A percentile compares a stretch with the other conserved stretches of the same genome.
Conservation (phyloP, 2,113 vertebrate genomes). For the Corythaeola cristata region DNA sequence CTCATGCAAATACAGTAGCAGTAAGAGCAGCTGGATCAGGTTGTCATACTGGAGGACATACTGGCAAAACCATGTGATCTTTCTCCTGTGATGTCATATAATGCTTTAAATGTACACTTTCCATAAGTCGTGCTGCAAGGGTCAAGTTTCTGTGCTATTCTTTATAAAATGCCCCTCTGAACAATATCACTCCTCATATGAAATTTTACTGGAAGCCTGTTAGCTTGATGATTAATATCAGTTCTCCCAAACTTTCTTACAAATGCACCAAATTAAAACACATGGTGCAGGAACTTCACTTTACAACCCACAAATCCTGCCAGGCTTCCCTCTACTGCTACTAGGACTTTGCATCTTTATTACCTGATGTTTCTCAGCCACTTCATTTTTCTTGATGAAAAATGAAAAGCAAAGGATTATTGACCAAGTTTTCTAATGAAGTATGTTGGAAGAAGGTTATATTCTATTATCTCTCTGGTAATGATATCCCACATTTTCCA, state of each 20-base stretch:
- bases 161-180: neutral
- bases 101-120: neutral
- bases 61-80: neutral
- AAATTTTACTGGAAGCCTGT: neutral
- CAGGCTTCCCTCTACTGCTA: neutral
- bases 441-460: neutral
- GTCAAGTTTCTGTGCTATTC: neutral
- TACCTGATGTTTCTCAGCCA: neutral
- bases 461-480: neutral
- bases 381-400: neutral
- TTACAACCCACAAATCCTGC: neutral
- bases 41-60: neutral
- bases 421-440: neutral
- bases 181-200: neutral
- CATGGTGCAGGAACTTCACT: neutral
- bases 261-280: neutral
- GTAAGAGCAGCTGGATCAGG: neutral
- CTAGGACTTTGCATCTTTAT: neutral
- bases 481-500: neutral
- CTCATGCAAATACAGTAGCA: neutral
- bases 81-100: neutral
- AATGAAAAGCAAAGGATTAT: neutral
- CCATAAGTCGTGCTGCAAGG: neutral
- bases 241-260: neutral
- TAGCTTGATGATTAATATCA: neutral